A percentile compares a stretch with the other conserved stretches of the same genome.
These are phyloP conservation scores for Octomys mimax DNA, from an alignment of 2,797 vertebrate genomes.

Conservation along the genomic window DNA sequence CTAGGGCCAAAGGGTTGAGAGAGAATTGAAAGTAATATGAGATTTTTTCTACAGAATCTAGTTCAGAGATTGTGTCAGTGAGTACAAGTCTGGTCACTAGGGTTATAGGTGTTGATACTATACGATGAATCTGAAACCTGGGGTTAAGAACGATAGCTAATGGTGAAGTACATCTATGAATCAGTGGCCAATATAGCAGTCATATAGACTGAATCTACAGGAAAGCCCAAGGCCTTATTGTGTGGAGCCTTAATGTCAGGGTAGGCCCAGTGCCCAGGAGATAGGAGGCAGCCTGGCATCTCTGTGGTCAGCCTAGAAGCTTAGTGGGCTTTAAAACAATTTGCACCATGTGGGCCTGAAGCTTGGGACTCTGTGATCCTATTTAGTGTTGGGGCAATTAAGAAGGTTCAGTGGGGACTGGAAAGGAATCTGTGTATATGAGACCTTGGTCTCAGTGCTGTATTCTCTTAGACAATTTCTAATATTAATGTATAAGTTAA, in stretches of 20 bases:
- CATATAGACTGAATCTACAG: background rate
- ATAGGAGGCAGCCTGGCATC: background rate
- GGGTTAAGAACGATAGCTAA: background rate
- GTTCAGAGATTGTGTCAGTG: background rate
- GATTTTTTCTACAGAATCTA: background rate
- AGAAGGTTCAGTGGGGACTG: background rate
- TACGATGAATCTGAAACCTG: background rate
- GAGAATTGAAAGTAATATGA: background rate
- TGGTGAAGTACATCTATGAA: background rate
- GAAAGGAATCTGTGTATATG: background rate
- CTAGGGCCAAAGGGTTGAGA: background rate
- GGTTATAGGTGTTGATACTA: background rate
- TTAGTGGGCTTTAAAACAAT: background rate
- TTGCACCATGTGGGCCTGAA: background rate
- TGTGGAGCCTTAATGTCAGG: background rate
- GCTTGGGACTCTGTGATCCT: background rate
- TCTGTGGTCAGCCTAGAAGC: background rate
- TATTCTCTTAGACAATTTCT: background rate
- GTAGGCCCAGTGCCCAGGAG: background rate
- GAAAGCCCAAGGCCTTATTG: background rate
- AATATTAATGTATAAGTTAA: background rate
- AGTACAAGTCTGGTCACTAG: background rate
- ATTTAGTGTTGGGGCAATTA: background rate
- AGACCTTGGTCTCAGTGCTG: background rate
- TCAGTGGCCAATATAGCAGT: background rate